These are phyloP conservation scores for Caenorhabditis tropicalis DNA, from an alignment of 1,140 invertebrate genomes.

Conservation along the genomic window DNA sequence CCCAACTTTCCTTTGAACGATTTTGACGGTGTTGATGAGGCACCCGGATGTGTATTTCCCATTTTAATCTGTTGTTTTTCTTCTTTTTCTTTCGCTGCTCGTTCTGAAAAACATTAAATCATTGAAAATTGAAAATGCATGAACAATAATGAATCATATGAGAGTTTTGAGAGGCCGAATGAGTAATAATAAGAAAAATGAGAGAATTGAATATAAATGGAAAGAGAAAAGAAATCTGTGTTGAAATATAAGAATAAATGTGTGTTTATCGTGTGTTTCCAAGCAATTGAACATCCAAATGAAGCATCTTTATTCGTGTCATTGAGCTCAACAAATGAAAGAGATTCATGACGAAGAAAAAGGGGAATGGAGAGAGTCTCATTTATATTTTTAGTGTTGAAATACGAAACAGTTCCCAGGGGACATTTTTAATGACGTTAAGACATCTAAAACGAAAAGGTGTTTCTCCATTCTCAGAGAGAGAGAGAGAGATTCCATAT, in stretches of 20 bases:
- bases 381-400: conserved; percentile 22
- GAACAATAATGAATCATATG: neutral
- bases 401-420: no score
- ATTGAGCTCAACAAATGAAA: neutral
- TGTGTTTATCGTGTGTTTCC: neutral
- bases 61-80: conserved; percentile 6
- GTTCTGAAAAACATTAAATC: neutral
- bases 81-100: neutral
- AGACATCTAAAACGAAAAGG: neutral
- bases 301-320: neutral
- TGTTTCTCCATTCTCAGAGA: no score
- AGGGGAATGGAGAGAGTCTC: neutral
- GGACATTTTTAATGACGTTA: neutral
- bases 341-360: neutral
- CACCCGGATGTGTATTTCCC: conserved; percentile 37
- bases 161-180: no score
- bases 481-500: no score
- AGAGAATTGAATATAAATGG: no score
- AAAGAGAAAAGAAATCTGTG: neutral
- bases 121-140: conserved; percentile 18
- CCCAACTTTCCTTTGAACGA: conserved; percentile 22
- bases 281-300: conserved; percentile 7
- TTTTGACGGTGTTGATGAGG: conserved; percentile 11
- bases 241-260: neutral
- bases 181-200: no score